Evolutionary conservation across 2,888 invertebrate species (phyloP).

Genomic region (Pollenia angustigena): DNA sequence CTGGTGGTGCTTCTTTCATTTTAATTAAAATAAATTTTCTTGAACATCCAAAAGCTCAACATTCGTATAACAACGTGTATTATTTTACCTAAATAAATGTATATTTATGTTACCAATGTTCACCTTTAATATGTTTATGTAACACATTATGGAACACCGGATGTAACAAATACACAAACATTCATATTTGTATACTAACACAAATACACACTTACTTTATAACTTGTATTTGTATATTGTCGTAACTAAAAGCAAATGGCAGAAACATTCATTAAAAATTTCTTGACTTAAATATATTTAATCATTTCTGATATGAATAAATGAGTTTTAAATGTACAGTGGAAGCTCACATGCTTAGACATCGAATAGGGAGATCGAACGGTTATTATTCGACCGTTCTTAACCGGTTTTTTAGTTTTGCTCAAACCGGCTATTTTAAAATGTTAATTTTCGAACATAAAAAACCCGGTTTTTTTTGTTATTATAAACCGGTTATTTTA

Average conservation of each 20-base stretch:
- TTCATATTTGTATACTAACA: background rate
- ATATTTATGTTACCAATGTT: constrained; percentile 37
- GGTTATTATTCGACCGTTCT: too few species aligned
- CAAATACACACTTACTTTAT: background rate
- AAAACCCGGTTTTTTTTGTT: too few species aligned
- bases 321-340: too few species aligned
- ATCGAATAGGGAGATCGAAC: too few species aligned
- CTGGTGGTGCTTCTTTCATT: background rate
- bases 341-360: too few species aligned
- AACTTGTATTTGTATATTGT: too few species aligned
- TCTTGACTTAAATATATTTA: too few species aligned
- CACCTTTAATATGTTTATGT: constrained; percentile 35
- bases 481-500: too few species aligned
- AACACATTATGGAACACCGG: constrained; percentile 41
- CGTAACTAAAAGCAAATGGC: background rate
- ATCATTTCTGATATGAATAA: too few species aligned
- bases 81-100: constrained; percentile 38
- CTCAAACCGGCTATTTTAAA: too few species aligned
- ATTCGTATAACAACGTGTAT: constrained; percentile 34
- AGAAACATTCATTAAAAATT: background rate
- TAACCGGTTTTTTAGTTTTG: too few species aligned
- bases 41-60: constrained; percentile 34
- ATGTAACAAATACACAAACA: constrained; percentile 9
- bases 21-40: constrained; percentile 40
- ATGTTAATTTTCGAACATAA: too few species aligned